phyloP scores from a whole-genome alignment of 2,888 invertebrate genomes.

The Apoderus coryli region DNA sequence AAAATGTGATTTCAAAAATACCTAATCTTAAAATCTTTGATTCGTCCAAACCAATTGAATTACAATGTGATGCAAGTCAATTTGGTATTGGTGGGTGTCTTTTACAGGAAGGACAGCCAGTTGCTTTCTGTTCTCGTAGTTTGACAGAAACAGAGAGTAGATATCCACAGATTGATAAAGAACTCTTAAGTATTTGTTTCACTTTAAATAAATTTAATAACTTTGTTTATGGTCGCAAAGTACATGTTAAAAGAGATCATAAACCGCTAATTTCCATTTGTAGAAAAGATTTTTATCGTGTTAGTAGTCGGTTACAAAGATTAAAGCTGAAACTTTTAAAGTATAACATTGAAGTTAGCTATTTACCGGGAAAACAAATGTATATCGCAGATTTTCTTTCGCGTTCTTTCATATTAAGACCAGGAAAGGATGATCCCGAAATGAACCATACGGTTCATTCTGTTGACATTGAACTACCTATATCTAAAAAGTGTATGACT shows the following conservation, averaged over 20 bases:
- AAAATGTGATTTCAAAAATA: constrained; percentile 5
- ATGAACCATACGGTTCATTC: no score
- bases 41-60: constrained; percentile 8
- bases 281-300: neutral
- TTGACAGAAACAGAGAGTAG: constrained; percentile 14
- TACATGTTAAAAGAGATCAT: constrained; percentile 21
- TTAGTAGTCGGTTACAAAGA: constrained; percentile 6
- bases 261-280: constrained; percentile 16
- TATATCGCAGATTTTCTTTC: no score
- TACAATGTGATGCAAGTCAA: constrained; percentile 13
- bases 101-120: constrained; percentile 14
- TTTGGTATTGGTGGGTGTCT: constrained; percentile 13
- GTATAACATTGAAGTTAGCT: constrained; percentile 8
- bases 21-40: constrained; percentile 15
- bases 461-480: no score
- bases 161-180: constrained; percentile 26
- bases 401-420: no score
- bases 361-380: constrained; percentile 11
- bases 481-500: no score
- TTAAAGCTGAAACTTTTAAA: constrained; percentile 9
- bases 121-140: constrained; percentile 15
- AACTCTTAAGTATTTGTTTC: constrained; percentile 23
- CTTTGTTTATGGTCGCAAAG: constrained; percentile 22
- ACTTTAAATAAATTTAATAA: constrained; percentile 23
- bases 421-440: no score